A percentile compares a stretch with the other conserved stretches of the same genome.
Evolutionary conservation across 2,888 invertebrate species (phyloP).

Genomic region (Leptothorax acervorum): DNA sequence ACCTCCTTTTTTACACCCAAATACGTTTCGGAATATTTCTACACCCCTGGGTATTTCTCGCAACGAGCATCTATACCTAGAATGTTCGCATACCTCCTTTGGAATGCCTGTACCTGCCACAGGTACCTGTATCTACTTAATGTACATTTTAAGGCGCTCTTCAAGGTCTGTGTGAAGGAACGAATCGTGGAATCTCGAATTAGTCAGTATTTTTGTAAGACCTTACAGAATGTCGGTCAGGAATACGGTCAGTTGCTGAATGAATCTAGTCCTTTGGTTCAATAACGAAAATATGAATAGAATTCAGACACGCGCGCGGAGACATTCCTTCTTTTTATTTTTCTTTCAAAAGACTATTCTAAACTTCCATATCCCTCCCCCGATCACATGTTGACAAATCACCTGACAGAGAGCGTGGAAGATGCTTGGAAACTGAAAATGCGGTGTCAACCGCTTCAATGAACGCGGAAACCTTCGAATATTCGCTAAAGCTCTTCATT

Average conservation of each 20-base stretch:
- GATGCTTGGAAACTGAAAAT: constrained; percentile 13
- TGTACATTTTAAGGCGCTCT: not conserved
- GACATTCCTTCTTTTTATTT: not conserved
- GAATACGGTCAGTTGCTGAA: not conserved
- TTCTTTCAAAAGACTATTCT: not conserved
- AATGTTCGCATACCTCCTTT: constrained; percentile 7
- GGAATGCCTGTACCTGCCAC: constrained; percentile 27
- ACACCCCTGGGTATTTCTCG: not conserved
- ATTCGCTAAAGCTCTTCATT: constrained; percentile 25
- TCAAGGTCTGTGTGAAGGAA: constrained; percentile 3
- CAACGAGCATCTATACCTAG: not conserved
- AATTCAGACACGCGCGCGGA: not conserved
- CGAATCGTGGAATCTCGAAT: not conserved
- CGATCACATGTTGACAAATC: constrained; percentile 5
- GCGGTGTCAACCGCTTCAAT: constrained; percentile 15
- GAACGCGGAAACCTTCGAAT: constrained; percentile 9
- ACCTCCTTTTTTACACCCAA: not conserved
- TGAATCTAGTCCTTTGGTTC: not conserved
- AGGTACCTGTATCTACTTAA: constrained; percentile 27
- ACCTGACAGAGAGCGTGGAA: constrained; percentile 15
- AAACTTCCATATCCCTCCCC: not conserved
- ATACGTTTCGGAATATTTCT: not conserved
- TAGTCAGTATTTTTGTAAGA: not conserved
- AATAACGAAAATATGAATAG: not conserved
- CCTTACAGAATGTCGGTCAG: not conserved